These are phyloP conservation scores for Mastigias papua DNA, from an alignment of 30 jellyfish, hydroid and myxozoan species.

Conservation along the genomic window DNA sequence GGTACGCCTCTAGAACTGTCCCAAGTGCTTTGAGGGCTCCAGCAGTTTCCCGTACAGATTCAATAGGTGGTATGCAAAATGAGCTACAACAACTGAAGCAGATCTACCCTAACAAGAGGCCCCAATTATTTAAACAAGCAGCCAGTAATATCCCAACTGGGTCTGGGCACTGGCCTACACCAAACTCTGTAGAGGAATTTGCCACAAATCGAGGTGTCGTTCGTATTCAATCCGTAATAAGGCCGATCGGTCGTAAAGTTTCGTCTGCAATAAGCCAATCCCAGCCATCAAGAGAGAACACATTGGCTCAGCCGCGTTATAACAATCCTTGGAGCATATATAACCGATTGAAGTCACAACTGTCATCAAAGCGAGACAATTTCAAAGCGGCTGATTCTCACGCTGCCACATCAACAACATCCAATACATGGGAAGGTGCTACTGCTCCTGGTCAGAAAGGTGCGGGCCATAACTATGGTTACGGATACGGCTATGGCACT, in stretches of 20 bases:
- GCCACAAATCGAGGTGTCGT: conserved; percentile 72
- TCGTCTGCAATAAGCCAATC: not conserved
- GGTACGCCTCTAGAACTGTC: conserved; percentile 7
- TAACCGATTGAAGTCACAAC: conserved; percentile 31
- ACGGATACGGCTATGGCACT: conserved; percentile 82
- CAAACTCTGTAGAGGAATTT: conserved; percentile 54
- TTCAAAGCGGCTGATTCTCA: conserved; percentile 69
- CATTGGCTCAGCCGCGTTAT: conserved; percentile 25
- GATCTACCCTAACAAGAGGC: conserved; percentile 27
- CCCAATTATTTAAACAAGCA: conserved; percentile 1
- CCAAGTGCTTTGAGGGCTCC: not conserved
- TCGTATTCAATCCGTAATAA: conserved; percentile 48
- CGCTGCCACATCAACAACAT: conserved; percentile 51
- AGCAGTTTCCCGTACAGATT: not conserved
- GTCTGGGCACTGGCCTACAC: conserved; percentile 47
- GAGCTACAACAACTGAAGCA: conserved; percentile 50
- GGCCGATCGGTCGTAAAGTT: conserved; percentile 28
- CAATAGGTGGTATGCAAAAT: not conserved
- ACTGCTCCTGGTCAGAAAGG: conserved; percentile 77
- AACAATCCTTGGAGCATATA: conserved; percentile 60
- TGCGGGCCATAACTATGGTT: conserved; percentile 78
- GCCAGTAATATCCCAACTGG: not conserved
- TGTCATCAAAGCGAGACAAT: conserved; percentile 43
- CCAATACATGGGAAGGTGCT: conserved; percentile 67
- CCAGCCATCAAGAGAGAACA: conserved; percentile 12